A percentile compares a stretch with the other conserved stretches of the same genome.
These are phyloP conservation scores for Pteromalus puparum DNA, from an alignment of 1,140 invertebrate genomes.

Conservation along the genomic window DNA sequence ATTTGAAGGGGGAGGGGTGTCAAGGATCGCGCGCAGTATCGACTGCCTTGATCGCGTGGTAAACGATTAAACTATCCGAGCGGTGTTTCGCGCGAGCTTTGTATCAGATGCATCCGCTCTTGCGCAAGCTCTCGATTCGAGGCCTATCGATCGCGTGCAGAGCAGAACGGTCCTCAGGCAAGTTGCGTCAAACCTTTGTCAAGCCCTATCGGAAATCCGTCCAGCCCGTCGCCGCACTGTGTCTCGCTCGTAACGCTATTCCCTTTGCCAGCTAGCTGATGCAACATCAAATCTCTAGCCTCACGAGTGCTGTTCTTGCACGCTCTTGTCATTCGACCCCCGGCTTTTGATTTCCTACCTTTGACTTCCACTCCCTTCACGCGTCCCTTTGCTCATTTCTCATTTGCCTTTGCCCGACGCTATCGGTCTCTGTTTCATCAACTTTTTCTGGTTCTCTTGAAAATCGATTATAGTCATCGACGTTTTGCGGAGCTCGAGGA, in stretches of 20 bases:
- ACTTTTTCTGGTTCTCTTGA: background rate
- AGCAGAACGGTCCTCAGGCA: background rate
- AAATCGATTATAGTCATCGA: background rate
- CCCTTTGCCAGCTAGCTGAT: conserved; percentile 6
- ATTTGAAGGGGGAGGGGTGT: background rate
- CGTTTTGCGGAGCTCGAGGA: too few relatives aligned
- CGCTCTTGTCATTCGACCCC: background rate
- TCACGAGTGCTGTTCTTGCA: conserved; percentile 5
- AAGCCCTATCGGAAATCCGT: conserved; percentile 28
- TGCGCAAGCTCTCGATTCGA: background rate
- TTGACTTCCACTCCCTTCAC: background rate
- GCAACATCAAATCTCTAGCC: background rate
- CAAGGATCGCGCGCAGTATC: background rate
- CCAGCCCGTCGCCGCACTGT: background rate
- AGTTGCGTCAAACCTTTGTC: conserved; percentile 11
- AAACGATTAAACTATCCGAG: conserved; percentile 32
- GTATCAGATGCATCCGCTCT: background rate
- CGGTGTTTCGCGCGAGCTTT: conserved; percentile 1
- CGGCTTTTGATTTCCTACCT: background rate
- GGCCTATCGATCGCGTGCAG: background rate
- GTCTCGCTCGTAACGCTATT: background rate
- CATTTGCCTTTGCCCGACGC: background rate
- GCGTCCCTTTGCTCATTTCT: background rate
- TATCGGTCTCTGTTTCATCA: background rate
- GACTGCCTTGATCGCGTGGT: background rate